Percentiles rank a stretch among this genome's conserved stretches.
These are phyloP conservation scores for Metridium senile DNA, from an alignment of 92 coral and sea anemone genomes.

Conservation along the genomic window DNA sequence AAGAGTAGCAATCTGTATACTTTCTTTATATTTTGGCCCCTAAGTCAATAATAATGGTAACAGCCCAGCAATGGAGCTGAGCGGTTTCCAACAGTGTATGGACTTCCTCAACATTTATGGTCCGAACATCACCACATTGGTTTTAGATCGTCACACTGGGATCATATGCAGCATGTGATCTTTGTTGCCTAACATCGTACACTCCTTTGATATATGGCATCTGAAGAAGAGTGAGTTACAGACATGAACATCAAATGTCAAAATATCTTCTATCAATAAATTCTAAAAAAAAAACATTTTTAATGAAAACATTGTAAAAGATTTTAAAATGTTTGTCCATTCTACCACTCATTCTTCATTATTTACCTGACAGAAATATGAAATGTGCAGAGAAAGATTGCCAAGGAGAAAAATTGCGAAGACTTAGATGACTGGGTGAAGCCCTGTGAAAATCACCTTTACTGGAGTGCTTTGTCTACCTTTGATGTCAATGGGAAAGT, in stretches of 20 bases:
- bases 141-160: constrained; percentile 47
- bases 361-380: constrained; percentile 4
- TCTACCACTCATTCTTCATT: neutral
- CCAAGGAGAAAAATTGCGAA: constrained; percentile 51
- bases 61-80: constrained; percentile 65
- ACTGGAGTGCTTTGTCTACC: constrained; percentile 63
- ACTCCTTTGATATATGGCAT: constrained; percentile 65
- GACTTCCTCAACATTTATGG: constrained; percentile 41
- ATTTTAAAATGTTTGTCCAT: neutral
- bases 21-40: too few species aligned
- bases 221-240: constrained; percentile 45
- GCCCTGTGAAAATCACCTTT: constrained; percentile 51
- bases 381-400: constrained; percentile 26
- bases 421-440: constrained; percentile 46
- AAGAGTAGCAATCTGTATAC: too few species aligned
- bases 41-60: too few species aligned
- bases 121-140: constrained; percentile 41
- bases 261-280: too few species aligned
- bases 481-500: constrained; percentile 46
- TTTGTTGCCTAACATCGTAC: constrained; percentile 30
- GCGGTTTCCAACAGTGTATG: constrained; percentile 56
- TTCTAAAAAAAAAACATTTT: neutral
- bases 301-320: neutral
- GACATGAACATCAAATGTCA: neutral
- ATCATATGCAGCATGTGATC: constrained; percentile 54